Conservation (phyloP, 2,797 vertebrate genomes). For the Apogon talboti region DNA sequence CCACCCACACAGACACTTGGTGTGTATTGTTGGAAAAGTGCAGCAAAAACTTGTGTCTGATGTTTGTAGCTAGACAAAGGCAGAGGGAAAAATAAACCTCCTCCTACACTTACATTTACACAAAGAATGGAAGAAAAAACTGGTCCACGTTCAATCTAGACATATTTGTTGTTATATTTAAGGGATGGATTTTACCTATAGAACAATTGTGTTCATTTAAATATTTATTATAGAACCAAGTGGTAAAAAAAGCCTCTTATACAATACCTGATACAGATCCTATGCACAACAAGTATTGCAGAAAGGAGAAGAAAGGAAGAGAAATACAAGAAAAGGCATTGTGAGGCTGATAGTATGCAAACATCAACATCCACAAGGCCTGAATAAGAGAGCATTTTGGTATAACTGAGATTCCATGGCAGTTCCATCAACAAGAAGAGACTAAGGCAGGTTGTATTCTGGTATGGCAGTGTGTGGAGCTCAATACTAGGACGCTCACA, state of each 20-base stretch:
- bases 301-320: conserved; percentile 61
- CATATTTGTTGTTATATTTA: rapidly evolving
- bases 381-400: conserved; percentile 39
- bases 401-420: conserved; percentile 23
- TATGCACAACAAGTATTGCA: conserved; percentile 75
- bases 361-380: conserved; percentile 34
- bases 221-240: conserved; percentile 27
- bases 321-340: conserved; percentile 64
- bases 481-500: conserved; percentile 2
- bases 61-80: background rate
- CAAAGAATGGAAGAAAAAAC: background rate
- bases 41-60: background rate
- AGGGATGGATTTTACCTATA: conserved; percentile 40
- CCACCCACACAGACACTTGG: background rate
- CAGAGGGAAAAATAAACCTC: background rate
- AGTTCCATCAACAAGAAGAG: conserved; percentile 9
- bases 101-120: background rate
- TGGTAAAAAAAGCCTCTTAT: conserved; percentile 54
- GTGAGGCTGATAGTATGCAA: conserved; percentile 67
- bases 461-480: background rate
- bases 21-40: background rate
- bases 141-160: background rate
- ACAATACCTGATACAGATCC: conserved; percentile 93
- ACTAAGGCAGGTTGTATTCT: background rate
- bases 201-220: background rate